phyloP scores from a whole-genome alignment of 2,888 invertebrate species.

The Lasiommata megera region DNA sequence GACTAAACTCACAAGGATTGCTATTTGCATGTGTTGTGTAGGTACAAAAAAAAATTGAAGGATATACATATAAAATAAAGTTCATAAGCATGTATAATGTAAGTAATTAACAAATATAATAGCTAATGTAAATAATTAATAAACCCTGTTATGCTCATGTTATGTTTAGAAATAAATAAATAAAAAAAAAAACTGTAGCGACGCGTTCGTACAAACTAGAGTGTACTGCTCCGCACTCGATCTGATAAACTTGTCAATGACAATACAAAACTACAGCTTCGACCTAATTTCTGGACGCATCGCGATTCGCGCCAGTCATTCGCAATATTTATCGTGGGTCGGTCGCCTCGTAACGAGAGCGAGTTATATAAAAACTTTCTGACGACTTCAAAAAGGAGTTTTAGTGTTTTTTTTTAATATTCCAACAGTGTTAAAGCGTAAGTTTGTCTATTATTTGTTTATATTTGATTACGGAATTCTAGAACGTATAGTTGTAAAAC shows the following conservation, averaged over 20 bases:
- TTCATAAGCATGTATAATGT: too few relatives aligned
- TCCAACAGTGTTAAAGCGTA: slow-evolving; percentile 4
- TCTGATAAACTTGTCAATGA: slow-evolving; percentile 20
- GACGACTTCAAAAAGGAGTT: background rate
- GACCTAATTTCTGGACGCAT: slow-evolving; percentile 38
- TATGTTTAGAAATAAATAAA: too few relatives aligned
- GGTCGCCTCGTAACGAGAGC: slow-evolving; percentile 20
- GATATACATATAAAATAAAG: too few relatives aligned
- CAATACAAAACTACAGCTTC: slow-evolving; percentile 14
- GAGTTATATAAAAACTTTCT: slow-evolving; percentile 5
- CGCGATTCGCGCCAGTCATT: slow-evolving; percentile 40
- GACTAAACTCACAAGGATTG: too few relatives aligned
- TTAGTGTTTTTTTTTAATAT: background rate
- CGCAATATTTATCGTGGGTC: slow-evolving; percentile 42
- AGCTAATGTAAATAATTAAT: too few relatives aligned
- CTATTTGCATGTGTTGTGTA: too few relatives aligned
- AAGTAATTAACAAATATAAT: too few relatives aligned
- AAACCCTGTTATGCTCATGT: too few relatives aligned
- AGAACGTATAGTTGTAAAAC: too few relatives aligned
- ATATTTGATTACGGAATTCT: background rate
- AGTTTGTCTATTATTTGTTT: background rate
- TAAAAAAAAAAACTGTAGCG: background rate
- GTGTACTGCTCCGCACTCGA: slow-evolving; percentile 4
- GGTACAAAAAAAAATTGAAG: too few relatives aligned
- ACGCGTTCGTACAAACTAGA: background rate